These are phyloP conservation scores for Pristionchus arcanus DNA, from an alignment of 2,888 invertebrate genomes.

Conservation along the genomic window DNA sequence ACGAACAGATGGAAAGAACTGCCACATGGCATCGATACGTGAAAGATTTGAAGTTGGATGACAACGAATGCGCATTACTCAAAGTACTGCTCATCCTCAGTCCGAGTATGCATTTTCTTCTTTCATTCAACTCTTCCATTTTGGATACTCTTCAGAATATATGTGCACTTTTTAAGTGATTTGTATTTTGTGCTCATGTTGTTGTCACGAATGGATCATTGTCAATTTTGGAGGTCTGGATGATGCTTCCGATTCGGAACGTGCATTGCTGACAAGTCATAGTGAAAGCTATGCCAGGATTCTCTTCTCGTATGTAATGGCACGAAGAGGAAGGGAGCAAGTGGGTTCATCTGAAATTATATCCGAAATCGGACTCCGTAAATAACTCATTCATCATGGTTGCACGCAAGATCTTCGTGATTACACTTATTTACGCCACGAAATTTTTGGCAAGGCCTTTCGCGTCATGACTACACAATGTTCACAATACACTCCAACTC, in stretches of 20 bases:
- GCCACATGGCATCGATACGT: not conserved
- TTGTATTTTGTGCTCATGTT: not conserved
- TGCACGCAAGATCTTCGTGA: too few species aligned
- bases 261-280: not conserved
- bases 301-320: slow-evolving; percentile 17
- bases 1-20: too few species aligned
- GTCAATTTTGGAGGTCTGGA: not conserved
- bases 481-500: not conserved
- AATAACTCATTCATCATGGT: too few species aligned
- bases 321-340: not conserved
- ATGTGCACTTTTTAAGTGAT: too few species aligned
- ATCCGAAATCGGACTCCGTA: not conserved
- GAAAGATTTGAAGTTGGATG: not conserved
- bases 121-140: too few species aligned
- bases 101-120: not conserved
- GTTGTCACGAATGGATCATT: not conserved
- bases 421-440: too few species aligned
- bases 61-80: not conserved
- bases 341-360: not conserved
- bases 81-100: slow-evolving; percentile 21
- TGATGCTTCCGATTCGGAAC: not conserved
- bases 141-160: too few species aligned
- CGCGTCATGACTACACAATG: not conserved
- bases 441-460: too few species aligned
- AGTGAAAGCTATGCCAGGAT: not conserved